Evolutionary conservation across 2,113 vertebrate genomes (phyloP), one percentile per base, ranked within the genome.

Genomic region (Microtus montanus): DNA sequence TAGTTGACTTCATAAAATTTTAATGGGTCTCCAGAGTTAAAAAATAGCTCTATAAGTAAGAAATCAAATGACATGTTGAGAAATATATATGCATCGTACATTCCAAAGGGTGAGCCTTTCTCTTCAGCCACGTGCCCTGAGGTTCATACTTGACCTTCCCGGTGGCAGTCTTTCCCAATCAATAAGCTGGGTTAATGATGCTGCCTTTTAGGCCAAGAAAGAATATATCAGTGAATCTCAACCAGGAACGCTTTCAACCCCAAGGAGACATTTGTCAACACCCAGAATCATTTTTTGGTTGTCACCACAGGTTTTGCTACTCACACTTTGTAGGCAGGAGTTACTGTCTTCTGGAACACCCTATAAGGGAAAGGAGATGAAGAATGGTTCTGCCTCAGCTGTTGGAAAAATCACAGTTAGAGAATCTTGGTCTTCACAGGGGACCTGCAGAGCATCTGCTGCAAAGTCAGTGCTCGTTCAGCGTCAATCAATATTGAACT

Each of bases 1-100:
- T 14, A 90, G 73, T 82, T 95, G 91, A 93, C 85, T 90, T 86
- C 52, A 87, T 91, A 93, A 91, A 90, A 90, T 66, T 63, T 78
- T 91, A 89, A 95, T 89, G 83, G 26, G 86, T 85, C 68, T 92
- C 52, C 64, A 35, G 20, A 79, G 52, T 85, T 70, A 94, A 87
- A 64, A 89, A 74, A 88, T 71, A 90, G 71, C 47, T 73, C 14
- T 82, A 0, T 90, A 74, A 93, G 63, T 38, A 61, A 49, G 52
- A 95, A 88, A 88, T 66, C 54, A 66, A 91, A 41, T 77, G 35
- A 35, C 30, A 82, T 73, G 73, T 30, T 89, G 73, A 68, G 91
- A 58, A 85, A 66, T 22, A 85, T 66, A n/a, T 68, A 64, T 96
- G 17, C 24, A 89, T 20, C 20, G 47, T 66, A 63, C n/a, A 35